Evolutionary conservation across 2,797 vertebrate species (phyloP).

Genomic region (Hephaestus fuliginosus): DNA sequence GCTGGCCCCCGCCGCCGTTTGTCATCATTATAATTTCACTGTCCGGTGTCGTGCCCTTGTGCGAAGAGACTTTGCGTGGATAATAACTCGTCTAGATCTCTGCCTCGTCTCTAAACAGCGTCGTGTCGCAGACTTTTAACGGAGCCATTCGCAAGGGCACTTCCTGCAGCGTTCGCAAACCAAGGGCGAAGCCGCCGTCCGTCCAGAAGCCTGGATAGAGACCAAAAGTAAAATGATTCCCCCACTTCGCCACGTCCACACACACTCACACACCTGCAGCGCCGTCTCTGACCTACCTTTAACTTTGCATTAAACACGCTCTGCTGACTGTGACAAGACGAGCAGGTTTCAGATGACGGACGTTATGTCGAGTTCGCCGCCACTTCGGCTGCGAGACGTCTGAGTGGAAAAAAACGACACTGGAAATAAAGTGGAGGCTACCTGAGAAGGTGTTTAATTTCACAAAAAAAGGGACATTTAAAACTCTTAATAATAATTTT

Average conservation of each 20-base stretch:
- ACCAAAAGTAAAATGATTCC: constrained; percentile 49
- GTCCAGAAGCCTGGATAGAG: constrained; percentile 34
- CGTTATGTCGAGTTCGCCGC: neutral
- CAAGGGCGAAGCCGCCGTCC: constrained; percentile 47
- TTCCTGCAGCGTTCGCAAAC: neutral
- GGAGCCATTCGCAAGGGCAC: constrained; percentile 24
- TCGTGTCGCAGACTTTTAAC: constrained; percentile 28
- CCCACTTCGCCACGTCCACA: constrained; percentile 12
- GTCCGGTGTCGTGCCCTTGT: constrained; percentile 72
- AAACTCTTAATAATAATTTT: neutral
- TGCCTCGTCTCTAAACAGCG: constrained; percentile 47
- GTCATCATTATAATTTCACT: constrained; percentile 72
- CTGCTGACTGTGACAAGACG: constrained; percentile 32
- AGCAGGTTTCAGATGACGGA: constrained; percentile 4
- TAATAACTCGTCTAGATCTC: constrained; percentile 66
- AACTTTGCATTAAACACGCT: constrained; percentile 54
- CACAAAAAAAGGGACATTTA: neutral
- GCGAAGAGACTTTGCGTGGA: constrained; percentile 57
- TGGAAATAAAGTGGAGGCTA: neutral
- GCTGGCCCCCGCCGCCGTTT: constrained; percentile 55
- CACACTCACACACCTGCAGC: constrained; percentile 19
- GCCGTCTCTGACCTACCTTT: constrained; percentile 39
- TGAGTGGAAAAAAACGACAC: neutral
- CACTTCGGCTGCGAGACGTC: neutral
- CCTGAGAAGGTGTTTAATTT: neutral